A percentile compares a stretch with the other conserved stretches of the same genome.
These are phyloP conservation scores for Escarpia spicata DNA, from an alignment of 2,888 invertebrate genomes.

Conservation along the genomic window DNA sequence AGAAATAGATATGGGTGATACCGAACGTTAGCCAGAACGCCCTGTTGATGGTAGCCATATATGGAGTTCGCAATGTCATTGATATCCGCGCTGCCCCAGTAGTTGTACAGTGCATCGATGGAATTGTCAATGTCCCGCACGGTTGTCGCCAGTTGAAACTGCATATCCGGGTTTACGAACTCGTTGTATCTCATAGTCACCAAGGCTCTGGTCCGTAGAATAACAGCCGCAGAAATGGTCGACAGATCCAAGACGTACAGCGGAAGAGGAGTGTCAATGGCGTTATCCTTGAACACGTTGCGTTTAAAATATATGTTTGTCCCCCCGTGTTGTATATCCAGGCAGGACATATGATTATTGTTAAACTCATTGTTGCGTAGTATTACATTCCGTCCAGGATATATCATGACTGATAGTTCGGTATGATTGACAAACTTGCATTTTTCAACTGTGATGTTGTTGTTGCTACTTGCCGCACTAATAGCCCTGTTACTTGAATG, in stretches of 20 bases:
- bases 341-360: neutral
- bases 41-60: neutral
- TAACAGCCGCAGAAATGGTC: neutral
- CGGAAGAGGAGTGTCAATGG: neutral
- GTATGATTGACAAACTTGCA: neutral
- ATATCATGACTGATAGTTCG: neutral
- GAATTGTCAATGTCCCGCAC: neutral
- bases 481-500: neutral
- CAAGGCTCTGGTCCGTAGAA: neutral
- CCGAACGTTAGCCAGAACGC: neutral
- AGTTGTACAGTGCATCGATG: neutral
- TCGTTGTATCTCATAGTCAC: neutral
- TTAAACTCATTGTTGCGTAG: neutral
- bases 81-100: neutral
- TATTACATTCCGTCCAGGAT: neutral
- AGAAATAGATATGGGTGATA: neutral
- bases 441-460: neutral
- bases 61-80: neutral
- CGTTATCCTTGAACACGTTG: neutral
- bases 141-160: conserved; percentile 6
- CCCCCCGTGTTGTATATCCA: neutral
- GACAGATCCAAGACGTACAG: neutral
- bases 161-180: neutral
- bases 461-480: neutral
- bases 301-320: neutral